phyloP scores from a whole-genome alignment of 2,888 invertebrate species.

The Agrotis clavis region DNA sequence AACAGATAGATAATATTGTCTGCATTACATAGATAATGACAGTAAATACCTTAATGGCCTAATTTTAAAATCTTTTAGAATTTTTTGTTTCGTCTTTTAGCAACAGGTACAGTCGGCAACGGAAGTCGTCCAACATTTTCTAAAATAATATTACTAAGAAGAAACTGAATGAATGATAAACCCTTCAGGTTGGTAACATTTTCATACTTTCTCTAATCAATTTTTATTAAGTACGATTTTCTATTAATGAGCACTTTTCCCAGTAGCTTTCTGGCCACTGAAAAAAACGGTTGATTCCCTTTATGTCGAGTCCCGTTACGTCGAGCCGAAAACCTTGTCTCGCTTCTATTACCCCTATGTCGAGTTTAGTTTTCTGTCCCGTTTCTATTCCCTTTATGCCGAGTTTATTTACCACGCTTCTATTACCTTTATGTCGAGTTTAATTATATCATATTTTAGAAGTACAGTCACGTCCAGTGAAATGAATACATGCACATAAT shows the following conservation, averaged over 20 bases:
- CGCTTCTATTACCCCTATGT: too few species aligned
- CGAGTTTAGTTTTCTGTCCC: too few species aligned
- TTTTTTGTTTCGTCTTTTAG: constrained; percentile 21
- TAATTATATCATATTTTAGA: too few species aligned
- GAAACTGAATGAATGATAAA: background rate
- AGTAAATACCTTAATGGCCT: constrained; percentile 17
- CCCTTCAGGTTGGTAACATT: constrained; percentile 57
- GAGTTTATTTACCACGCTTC: too few species aligned
- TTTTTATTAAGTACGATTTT: constrained; percentile 43
- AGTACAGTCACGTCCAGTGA: too few species aligned
- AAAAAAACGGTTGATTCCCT: too few species aligned
- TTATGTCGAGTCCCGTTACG: too few species aligned
- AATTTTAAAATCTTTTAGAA: constrained; percentile 9
- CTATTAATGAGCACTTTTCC: constrained; percentile 16
- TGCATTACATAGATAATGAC: constrained; percentile 35
- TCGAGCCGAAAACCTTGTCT: too few species aligned
- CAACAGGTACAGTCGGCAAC: constrained; percentile 35
- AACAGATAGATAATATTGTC: constrained; percentile 56
- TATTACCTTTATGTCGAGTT: too few species aligned
- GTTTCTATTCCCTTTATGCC: too few species aligned
- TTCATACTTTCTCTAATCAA: constrained; percentile 16
- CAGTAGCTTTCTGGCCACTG: background rate
- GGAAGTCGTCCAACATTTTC: background rate
- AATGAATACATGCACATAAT: too few species aligned
- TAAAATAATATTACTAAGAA: constrained; percentile 6